Evolutionary conservation across 1,140 invertebrate species (phyloP), one percentile per base, ranked within the genome.

Genomic region (Nasonia giraulti): DNA sequence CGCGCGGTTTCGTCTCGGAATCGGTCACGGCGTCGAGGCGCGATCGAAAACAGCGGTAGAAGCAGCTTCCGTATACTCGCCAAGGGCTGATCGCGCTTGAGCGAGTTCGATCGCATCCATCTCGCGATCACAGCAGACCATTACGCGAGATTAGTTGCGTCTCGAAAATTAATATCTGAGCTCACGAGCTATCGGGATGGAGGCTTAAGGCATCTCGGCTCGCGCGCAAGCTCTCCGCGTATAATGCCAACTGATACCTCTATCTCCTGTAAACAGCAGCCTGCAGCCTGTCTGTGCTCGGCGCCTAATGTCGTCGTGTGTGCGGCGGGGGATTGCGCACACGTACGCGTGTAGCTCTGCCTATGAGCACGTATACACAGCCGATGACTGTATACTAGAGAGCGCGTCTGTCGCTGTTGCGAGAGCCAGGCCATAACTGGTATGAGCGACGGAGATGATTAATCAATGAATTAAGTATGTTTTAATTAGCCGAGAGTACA

Each of bases 121-220:
- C 17, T 88, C 90, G 90, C 89, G 91, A 91, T 91, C 90, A 44
- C 40, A 91, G 87, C 82, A 85, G 88, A 87, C 89, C 88, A 91
- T 91, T 91, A 91, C 88, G 91, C 87, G 82, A 91, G 90, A 91
- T 91, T 91, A 91, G 89, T 89, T 81, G 88, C 85, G 87, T 88
- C 89, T 88, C 87, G 89, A 90, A 90, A 91, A 91, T 91, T 91
- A 91, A 91, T 91, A 91, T 90, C 88, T 83, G 77, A 62, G 77
- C 17, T 17, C 11, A 33, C 50, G 0, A 37, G 40, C 20, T n/a
- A 40, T n/a, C 74, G 55, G 55, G 27, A 50, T 20, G 50, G 40
- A 50, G 10, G 20, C 44, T 76, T 76, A 44, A 50, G 44, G 77
- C 47, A 20, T 31, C 33, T 66, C 23, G 5, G 55, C 55, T 20